Conservation (phyloP, 2,888 invertebrate genomes). For the Cabera pusaria region DNA sequence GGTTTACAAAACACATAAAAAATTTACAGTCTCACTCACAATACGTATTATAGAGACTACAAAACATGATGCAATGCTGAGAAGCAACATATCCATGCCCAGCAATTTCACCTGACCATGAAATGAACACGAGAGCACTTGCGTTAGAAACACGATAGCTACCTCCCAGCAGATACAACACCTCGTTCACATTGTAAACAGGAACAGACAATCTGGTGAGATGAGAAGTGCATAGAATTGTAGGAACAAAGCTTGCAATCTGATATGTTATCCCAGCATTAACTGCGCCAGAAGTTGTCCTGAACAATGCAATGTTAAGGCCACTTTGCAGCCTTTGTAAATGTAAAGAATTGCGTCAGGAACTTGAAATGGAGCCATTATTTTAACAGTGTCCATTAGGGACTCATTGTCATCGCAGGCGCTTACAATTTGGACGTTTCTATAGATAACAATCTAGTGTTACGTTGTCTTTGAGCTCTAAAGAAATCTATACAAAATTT, state of each 20-base stretch:
- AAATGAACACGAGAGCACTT: constrained; percentile 3
- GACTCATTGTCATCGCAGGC: too few relatives aligned
- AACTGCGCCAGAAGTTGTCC: constrained; percentile 28
- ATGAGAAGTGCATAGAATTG: constrained; percentile 27
- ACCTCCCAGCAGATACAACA: constrained; percentile 11
- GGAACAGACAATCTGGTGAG: constrained; percentile 14
- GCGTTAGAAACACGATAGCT: constrained; percentile 1
- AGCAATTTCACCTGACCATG: too few relatives aligned
- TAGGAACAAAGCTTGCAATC: constrained; percentile 53
- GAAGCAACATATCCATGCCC: too few relatives aligned
- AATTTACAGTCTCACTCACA: too few relatives aligned
- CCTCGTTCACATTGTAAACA: constrained; percentile 11
- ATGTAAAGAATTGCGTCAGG: background rate
- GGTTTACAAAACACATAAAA: too few relatives aligned
- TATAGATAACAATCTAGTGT: background rate
- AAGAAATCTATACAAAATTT: too few relatives aligned
- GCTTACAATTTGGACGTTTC: background rate
- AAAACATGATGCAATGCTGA: too few relatives aligned
- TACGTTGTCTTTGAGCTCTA: too few relatives aligned
- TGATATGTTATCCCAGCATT: constrained; percentile 54
- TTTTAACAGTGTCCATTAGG: background rate
- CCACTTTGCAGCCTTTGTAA: constrained; percentile 11
- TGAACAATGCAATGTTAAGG: constrained; percentile 35
- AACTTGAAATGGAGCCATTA: background rate
- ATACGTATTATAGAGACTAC: too few relatives aligned